Evolutionary conservation across 2,888 invertebrate genomes (phyloP).

Genomic region (Lypha dubia): DNA sequence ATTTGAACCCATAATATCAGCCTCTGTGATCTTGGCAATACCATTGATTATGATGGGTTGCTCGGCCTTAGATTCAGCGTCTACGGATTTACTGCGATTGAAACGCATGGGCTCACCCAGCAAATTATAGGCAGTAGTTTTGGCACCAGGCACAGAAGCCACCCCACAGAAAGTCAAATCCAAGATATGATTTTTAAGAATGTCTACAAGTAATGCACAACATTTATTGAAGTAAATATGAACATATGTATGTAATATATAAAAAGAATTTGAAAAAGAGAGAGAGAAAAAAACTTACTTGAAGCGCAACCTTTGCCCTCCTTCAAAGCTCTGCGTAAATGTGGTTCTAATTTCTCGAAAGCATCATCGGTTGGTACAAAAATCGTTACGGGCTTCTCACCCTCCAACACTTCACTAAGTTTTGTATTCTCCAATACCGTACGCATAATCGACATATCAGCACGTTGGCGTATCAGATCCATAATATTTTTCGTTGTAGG

Average conservation of each 20-base stretch:
- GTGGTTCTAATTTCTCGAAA: constrained; percentile 85
- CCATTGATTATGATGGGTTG: constrained; percentile 85
- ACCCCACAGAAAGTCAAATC: constrained; percentile 87
- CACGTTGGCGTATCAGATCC: constrained; percentile 85
- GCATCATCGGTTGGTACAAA: constrained; percentile 88
- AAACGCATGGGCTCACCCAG: constrained; percentile 82
- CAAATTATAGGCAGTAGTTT: constrained; percentile 82
- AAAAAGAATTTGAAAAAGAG: neutral
- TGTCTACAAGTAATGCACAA: constrained; percentile 83
- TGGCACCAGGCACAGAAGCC: constrained; percentile 84
- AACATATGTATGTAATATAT: neutral
- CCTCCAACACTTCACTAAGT: constrained; percentile 85
- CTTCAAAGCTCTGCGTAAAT: constrained; percentile 84
- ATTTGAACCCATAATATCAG: constrained; percentile 88
- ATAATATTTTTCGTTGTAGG: constrained; percentile 85
- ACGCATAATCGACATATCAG: constrained; percentile 85
- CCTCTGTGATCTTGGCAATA: constrained; percentile 85
- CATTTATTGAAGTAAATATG: neutral
- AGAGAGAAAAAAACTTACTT: constrained; percentile 84
- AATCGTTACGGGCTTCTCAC: constrained; percentile 85
- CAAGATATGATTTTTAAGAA: constrained; percentile 87
- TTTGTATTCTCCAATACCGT: constrained; percentile 85
- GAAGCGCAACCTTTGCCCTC: constrained; percentile 86
- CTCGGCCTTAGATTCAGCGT: constrained; percentile 83
- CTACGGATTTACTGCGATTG: constrained; percentile 75